These are phyloP conservation scores for Petrolisthes manimaculis DNA, from an alignment of 2,888 invertebrate species.

Conservation along the genomic window DNA sequence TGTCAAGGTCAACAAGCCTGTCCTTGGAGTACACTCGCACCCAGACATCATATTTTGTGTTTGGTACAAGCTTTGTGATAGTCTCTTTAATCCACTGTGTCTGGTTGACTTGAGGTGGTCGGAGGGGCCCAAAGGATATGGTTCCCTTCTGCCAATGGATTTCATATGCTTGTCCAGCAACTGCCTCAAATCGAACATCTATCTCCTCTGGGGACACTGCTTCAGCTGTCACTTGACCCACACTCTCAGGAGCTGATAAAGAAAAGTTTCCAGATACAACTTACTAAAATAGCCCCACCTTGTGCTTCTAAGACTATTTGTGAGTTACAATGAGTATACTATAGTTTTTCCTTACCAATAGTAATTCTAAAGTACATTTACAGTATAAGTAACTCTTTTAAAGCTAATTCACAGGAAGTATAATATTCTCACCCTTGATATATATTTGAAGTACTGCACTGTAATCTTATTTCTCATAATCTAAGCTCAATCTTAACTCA, in stretches of 20 bases:
- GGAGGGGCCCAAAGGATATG: conserved; percentile 23
- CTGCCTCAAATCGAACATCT: conserved; percentile 29
- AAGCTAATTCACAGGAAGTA: no score
- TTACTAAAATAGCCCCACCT: no score
- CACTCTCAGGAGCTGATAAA: conserved; percentile 49
- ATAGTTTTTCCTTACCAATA: no score
- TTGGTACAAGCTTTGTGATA: conserved; percentile 38
- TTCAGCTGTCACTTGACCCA: conserved; percentile 38
- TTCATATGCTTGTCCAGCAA: conserved; percentile 36
- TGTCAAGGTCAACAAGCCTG: conserved; percentile 76
- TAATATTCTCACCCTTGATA: no score
- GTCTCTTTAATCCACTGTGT: not conserved
- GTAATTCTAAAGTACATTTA: no score
- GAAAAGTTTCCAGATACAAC: not conserved
- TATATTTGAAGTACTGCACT: no score
- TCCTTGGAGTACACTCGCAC: conserved; percentile 79
- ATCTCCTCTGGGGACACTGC: conserved; percentile 55
- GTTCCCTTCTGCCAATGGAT: conserved; percentile 42
- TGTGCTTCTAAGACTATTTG: no score
- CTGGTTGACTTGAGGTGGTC: conserved; percentile 26
- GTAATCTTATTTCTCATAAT: no score
- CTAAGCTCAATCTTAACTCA: not conserved
- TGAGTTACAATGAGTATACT: no score
- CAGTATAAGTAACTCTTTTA: no score
- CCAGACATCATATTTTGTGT: conserved; percentile 66